Percentiles rank a stretch among this genome's conserved stretches.
Conservation (phyloP, 2,113 vertebrate species). For the Trochalopteron elliotii region DNA sequence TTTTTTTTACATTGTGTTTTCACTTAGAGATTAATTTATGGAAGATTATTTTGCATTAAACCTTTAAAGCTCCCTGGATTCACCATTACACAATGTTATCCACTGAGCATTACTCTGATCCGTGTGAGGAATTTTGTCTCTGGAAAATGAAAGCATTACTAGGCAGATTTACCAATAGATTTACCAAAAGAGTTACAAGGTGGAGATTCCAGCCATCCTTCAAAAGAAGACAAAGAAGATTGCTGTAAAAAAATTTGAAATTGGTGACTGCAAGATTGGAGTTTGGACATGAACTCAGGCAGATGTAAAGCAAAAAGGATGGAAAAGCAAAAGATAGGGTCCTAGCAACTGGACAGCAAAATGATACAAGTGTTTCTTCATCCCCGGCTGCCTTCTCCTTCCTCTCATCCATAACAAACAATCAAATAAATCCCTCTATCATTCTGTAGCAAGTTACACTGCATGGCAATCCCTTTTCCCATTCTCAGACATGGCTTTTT, state of each 20-base stretch:
- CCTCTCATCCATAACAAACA: not conserved
- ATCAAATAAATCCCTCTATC: not conserved
- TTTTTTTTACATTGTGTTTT: not conserved
- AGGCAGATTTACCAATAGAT: not conserved
- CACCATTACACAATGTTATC: not conserved
- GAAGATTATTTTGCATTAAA: not conserved
- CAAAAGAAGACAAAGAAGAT: not conserved
- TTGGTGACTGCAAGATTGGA: not conserved
- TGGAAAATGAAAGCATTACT: not conserved
- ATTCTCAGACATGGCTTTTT: not conserved
- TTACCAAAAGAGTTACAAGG: not conserved
- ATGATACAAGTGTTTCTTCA: not conserved
- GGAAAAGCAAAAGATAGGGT: not conserved
- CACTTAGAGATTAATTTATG: not conserved
- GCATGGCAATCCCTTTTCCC: not conserved
- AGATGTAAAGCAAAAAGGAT: not conserved
- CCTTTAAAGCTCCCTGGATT: not conserved
- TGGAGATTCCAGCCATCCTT: not conserved
- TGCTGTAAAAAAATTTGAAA: not conserved
- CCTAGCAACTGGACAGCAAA: not conserved
- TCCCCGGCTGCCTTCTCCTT: not conserved
- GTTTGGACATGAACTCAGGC: not conserved
- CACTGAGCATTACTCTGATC: not conserved
- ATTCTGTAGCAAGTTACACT: not conserved
- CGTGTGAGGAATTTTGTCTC: not conserved